Percentiles rank a stretch among this genome's conserved stretches.
These are phyloP conservation scores for Phalacrocorax pelagicus DNA, from an alignment of 2,113 vertebrate genomes.

Conservation along the genomic window DNA sequence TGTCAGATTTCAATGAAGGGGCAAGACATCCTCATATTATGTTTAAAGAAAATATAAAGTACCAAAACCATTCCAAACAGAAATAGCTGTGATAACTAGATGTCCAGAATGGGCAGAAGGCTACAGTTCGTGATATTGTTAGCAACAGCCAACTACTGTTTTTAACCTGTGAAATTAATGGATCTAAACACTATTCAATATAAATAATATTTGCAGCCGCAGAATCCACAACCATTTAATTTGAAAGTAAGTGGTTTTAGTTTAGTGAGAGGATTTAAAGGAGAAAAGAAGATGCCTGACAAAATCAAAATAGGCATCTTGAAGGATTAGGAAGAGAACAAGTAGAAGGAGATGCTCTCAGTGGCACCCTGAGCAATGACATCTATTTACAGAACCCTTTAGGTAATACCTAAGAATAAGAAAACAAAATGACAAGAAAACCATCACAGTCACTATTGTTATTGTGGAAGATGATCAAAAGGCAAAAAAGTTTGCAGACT, in stretches of 20 bases:
- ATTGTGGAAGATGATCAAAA: not conserved
- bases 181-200: not conserved
- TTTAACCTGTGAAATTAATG: not conserved
- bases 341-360: not conserved
- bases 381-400: not conserved
- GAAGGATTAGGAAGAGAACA: not conserved
- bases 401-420: not conserved
- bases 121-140: not conserved
- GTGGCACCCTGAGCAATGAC: not conserved
- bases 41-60: not conserved
- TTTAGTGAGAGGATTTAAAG: not conserved
- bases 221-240: not conserved
- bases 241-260: not conserved
- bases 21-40: not conserved
- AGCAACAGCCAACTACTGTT: not conserved
- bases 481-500: not conserved
- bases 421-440: not conserved
- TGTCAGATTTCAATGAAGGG: not conserved
- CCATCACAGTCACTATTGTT: not conserved
- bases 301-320: not conserved
- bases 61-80: not conserved
- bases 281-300: not conserved
- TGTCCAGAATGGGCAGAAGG: not conserved
- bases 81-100: not conserved
- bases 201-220: not conserved